A percentile compares a stretch with the other conserved stretches of the same genome.
Evolutionary conservation across 1,140 invertebrate genomes (phyloP).

Genomic region (Pygmarrhopalites habei): DNA sequence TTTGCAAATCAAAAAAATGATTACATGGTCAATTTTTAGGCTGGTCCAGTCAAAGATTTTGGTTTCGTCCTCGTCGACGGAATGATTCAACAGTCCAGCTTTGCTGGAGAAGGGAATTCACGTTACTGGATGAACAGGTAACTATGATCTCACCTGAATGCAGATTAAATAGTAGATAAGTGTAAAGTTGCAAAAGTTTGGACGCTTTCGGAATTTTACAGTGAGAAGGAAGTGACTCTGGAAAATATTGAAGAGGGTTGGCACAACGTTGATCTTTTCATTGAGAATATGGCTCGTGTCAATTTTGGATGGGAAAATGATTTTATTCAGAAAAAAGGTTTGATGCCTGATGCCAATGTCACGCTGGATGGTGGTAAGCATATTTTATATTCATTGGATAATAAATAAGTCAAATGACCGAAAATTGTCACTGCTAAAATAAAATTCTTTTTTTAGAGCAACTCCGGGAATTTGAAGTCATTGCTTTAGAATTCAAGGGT

Average conservation of each 20-base stretch:
- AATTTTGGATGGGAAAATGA: constrained; percentile 46
- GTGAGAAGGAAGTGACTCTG: constrained; percentile 7
- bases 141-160: too few relatives aligned
- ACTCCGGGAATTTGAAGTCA: constrained; percentile 43
- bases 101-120: constrained; percentile 40
- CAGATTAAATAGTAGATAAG: too few relatives aligned
- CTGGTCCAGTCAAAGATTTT: constrained; percentile 50
- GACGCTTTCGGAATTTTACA: too few relatives aligned
- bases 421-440: too few relatives aligned
- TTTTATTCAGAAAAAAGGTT: constrained; percentile 47
- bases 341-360: constrained; percentile 44
- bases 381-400: too few relatives aligned
- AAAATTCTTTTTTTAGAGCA: too few relatives aligned
- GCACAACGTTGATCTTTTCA: constrained; percentile 45
- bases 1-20: too few relatives aligned
- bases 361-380: constrained; percentile 43
- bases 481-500: constrained; percentile 47
- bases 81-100: constrained; percentile 41
- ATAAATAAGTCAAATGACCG: too few relatives aligned
- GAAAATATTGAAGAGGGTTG: neutral
- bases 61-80: constrained; percentile 50
- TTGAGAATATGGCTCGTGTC: constrained; percentile 50
- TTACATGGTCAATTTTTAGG: too few relatives aligned
- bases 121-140: constrained; percentile 47
- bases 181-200: too few relatives aligned